Base-by-base conservation (phyloP, 2,113 vertebrate species). In the Myiagra hebetior region DNA sequence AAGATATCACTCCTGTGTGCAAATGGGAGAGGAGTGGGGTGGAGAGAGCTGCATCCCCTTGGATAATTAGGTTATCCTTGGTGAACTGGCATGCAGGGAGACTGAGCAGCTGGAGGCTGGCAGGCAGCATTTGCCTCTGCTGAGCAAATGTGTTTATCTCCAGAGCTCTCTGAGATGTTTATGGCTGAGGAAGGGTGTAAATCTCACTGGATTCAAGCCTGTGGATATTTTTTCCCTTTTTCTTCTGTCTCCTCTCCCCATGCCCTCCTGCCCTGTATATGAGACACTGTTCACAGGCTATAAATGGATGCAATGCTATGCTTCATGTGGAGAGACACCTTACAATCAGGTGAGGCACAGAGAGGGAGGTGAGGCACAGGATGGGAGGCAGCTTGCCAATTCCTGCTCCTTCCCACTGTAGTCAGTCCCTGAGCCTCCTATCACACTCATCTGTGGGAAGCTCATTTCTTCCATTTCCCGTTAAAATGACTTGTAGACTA, bases 401-500 rank as follows among this genome's bases (percentile, higher is more conserved):
- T 63, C 82, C 41, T 93, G 64, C 82, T 81, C 35, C 64, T 83
- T 93, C 85, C 37, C 72, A 18, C 55, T 33, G 26, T 19, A 57
- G n/a, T 39, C 83, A 50, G 83, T 57, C 60, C 44, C 60, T 44
- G 56, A 86, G 76, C 62, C 59, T 84, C 39, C 68, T 60, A 24
- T 60, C 87, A 49, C 11, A 4, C 39, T 74, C 19, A 33, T 82
- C 90, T 75, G 63, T 70, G 83, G 60, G 56, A 84, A 94, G 92
- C 88, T 95, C 41, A 64, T 96, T 94, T 70, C 93, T 91, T 78
- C 59, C 57, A 63, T 55, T 90, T 96, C 76, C 68, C 64, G 85
- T 91, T 84, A 90, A 92, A 92, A 95, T 94, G 92, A 83, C 85
- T 95, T 95, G 85, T 72, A 96, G 95, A 69, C 91, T 39, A 39